Evolutionary conservation across 2,888 invertebrate species (phyloP).

Genomic region (Cryptus viduatorius): DNA sequence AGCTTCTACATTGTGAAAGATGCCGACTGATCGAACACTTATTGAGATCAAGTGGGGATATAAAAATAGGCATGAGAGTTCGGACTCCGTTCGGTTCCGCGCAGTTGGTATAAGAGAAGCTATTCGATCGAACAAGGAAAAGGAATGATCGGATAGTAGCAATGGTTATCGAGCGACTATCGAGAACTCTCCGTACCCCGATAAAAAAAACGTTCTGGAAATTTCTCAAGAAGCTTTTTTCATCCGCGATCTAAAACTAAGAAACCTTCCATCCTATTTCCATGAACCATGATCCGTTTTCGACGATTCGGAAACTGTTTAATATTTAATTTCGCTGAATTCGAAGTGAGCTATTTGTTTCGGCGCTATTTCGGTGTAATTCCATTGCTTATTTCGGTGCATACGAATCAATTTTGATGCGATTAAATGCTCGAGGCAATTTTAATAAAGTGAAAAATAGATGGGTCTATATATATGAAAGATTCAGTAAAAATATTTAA

Average conservation of each 20-base stretch:
- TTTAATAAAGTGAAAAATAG: too few species aligned
- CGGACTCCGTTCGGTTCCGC: neutral
- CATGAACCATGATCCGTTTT: neutral
- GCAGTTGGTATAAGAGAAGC: constrained; percentile 13
- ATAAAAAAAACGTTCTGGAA: constrained; percentile 30
- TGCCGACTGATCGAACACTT: constrained; percentile 52
- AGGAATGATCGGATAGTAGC: constrained; percentile 49
- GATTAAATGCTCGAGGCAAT: too few species aligned
- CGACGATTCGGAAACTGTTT: neutral
- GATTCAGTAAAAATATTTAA: neutral
- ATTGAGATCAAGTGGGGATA: constrained; percentile 60
- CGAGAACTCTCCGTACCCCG: constrained; percentile 4
- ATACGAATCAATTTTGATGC: too few species aligned
- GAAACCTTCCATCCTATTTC: constrained; percentile 23
- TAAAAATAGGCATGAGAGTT: constrained; percentile 33
- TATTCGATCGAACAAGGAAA: constrained; percentile 41
- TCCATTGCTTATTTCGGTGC: too few species aligned
- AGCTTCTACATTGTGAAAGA: constrained; percentile 40
- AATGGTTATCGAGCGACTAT: constrained; percentile 51
- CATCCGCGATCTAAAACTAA: constrained; percentile 2
- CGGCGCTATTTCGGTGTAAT: too few species aligned
- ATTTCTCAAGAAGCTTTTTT: constrained; percentile 57
- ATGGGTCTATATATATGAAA: too few species aligned
- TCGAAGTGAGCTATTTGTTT: too few species aligned
- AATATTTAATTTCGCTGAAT: neutral